Evolutionary conservation across 2,888 invertebrate species (phyloP), one percentile per base, ranked within the genome.

Genomic region (Mylabris sibirica): DNA sequence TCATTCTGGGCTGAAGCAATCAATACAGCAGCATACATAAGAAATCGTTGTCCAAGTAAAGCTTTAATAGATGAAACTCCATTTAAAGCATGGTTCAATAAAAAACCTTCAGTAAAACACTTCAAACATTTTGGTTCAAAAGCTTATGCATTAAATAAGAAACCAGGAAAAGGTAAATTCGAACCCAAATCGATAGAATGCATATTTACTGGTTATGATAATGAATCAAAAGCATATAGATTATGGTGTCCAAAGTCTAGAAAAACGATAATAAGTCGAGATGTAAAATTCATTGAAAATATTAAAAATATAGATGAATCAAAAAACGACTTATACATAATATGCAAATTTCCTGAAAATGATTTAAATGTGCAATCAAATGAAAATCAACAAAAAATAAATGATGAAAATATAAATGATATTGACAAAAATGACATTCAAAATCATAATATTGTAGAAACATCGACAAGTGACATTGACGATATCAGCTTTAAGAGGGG

Each of bases 1-100:
- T 60, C 14, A 12, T 77, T 81, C 59, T 84, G 82, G 81, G 79
- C 78, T 4, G 82, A 83, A 67, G 83, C 82, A 2, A 72, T 81
- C 11, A 72, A 72, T 41, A 78, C 77, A 12, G 78, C 53, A 26
- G 53, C 34, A 22, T 81, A 81, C 63, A 63, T 82, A 8, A 66
- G 74, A 49, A 84, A 83, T 64, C 66, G 82, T 59, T 72, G 75
- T 41, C 75, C 77, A n/a, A 76, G 78, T n/a, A 77, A 59, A 49
- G 67, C 65, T 5, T 59, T 76, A 6, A 49, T 68, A 12, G 75
- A 73, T 9, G 73, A 68, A 67, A 79, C 77, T 5, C 77, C 79
- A 2, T 76, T 62, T 44, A 79, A 80, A 64, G 11, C 61, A 20
- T 75, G 79, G 76, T 69, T 60, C n/a, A 76, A 75, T 2, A 69